Base-by-base conservation (phyloP, 2,797 vertebrate species). In the Tympanoctomys barrerae region DNA sequence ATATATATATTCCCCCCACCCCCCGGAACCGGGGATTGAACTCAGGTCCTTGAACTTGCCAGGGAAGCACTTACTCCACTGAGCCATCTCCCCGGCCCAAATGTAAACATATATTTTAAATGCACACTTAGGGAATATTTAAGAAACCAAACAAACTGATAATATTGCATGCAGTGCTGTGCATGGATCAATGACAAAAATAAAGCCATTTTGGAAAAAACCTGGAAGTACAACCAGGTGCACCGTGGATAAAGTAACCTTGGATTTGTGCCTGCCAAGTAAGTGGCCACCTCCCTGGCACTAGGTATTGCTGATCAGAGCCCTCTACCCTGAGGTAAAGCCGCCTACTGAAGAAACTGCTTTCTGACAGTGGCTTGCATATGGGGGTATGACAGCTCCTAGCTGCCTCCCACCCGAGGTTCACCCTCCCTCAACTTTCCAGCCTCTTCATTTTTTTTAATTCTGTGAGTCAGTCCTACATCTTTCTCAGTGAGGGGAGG, bases 171-270 rank as follows among this genome's bases (percentile, higher is more conserved):
- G 4, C 64, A 70, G n/a, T 94, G 39, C 90, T 94, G 59, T 59
- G 24, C 61, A 66, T 92, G 83, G 91, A 52, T 90, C 71, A 77
- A 0, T 95, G 96, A 94, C 77, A 81, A 31, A 94, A 97, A 94
- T 97, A 97, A 97, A 97, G 36, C 33, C 77, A 94, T 94, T 95
- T 96, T 91, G 71, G 49, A n/a, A 68, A 68, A 46, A 73, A 83
- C 24, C 24, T 46, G 52, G 26, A 66, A 24, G 18, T 7, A 16
- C 13, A 64, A 54, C 31, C 86, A 52, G 61, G 61, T 59, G 8
- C n/a, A 18, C 1, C 12, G 52, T 19, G 42, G 13, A 54, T 16
- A 19, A 46, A 26, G 12, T 61, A 52, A n/a, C 36, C 21, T 39
- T 85, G 24, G 21, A 14, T 87, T 80, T 82, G n/a, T 84, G 39